Conservation (phyloP, 2,113 vertebrate species). For the Leucopsar rothschildi region DNA sequence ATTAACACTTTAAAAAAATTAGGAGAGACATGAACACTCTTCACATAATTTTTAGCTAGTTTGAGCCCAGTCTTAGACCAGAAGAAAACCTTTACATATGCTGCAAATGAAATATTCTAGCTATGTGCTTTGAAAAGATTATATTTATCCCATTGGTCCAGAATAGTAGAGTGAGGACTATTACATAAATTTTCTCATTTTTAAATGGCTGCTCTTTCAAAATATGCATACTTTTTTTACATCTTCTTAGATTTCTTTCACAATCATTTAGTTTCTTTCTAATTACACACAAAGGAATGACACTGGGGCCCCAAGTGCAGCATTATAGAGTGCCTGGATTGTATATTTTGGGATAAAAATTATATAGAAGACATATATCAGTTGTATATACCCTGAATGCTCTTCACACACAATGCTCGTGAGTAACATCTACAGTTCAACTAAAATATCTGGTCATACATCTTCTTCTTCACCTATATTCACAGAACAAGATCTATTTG, state of each 20-base stretch:
- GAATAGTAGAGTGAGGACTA: background rate
- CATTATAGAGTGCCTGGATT: background rate
- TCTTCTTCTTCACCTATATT: background rate
- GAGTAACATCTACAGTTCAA: background rate
- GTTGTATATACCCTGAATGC: background rate
- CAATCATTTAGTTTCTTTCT: background rate
- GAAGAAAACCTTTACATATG: background rate
- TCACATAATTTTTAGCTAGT: background rate
- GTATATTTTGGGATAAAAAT: background rate
- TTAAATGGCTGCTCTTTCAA: background rate
- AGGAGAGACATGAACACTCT: rapidly evolving
- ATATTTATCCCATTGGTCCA: background rate
- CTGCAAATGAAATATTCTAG: background rate
- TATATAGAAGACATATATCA: background rate
- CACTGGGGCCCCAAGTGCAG: rapidly evolving
- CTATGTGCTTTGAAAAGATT: background rate
- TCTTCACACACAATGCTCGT: background rate
- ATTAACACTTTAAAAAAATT: background rate
- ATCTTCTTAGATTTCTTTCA: background rate
- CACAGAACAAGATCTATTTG: background rate
- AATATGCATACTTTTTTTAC: background rate
- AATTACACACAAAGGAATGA: background rate
- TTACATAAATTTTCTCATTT: background rate
- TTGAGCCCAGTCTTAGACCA: background rate
- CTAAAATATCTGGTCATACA: background rate